Evolutionary conservation across 2,113 vertebrate genomes (phyloP), one percentile per base, ranked within the genome.

Genomic region (Stercorarius parasiticus): DNA sequence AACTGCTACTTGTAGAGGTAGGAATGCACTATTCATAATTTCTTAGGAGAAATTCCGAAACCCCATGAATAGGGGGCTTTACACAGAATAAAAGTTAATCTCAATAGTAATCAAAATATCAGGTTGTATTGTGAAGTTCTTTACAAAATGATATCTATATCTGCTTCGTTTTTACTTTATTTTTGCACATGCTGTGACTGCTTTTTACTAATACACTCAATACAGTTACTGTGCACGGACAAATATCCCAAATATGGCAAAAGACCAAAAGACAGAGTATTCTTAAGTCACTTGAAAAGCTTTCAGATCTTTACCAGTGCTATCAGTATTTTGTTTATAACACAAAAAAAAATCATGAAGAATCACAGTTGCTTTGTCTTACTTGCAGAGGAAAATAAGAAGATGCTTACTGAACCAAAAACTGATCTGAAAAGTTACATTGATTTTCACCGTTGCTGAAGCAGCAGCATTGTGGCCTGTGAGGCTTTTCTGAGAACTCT

Each of bases 21-120:
- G 69, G 67, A 97, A 65, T 82, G 26, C 40, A 76, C 52, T 90
- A 55, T 71, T 93, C 71, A 95, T 45, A 82, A 95, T 69, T 97
- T 93, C 65, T 23, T 82, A 34, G 73, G 89, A 91, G 69, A 91
- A 95, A 79, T 95, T 95, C 67, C 49, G 70, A 79, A 86, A n/a
- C 82, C 27, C 13, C 17, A 0, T 61, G 52, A 94, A 69, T 27
- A 16, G 47, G 78, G 43, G 72, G 20, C 62, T 93, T 21, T 83
- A 49, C 13, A 56, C 30, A 88, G 43, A 71, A 81, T 56, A 77
- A 42, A 87, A 92, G 34, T 80, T 53, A 34, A 74, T 59, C 90
- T 96, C 45, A 73, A 52, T 55, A 93, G 61, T 65, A 94, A 58
- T 87, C 45, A 78, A 93, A 96, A 65, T 80, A 89, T 11, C 12